A percentile compares a stretch with the other conserved stretches of the same genome.
Evolutionary conservation across 1,140 invertebrate species (phyloP).

Genomic region (Gerris buenoi): DNA sequence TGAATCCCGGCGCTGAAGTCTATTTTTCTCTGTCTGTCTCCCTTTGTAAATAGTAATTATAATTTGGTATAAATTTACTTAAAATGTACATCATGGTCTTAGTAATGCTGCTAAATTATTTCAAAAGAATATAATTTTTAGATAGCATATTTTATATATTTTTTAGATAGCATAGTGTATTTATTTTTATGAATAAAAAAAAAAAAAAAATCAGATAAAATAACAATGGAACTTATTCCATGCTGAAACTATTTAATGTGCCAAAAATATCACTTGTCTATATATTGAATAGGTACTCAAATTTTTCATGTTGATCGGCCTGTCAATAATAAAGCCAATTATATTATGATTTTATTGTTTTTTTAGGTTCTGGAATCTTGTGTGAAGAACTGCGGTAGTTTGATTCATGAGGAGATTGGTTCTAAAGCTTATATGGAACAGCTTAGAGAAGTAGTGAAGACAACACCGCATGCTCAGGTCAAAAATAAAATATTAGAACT

Average conservation of each 20-base stretch:
- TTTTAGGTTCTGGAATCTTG: conserved; percentile 77
- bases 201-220: background rate
- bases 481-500: conserved; percentile 81
- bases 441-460: conserved; percentile 68
- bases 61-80: too few species aligned
- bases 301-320: background rate
- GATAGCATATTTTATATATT: too few species aligned
- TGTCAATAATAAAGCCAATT: background rate
- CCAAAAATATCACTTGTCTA: background rate
- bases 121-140: too few species aligned
- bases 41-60: too few species aligned
- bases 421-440: conserved; percentile 90
- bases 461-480: conserved; percentile 67
- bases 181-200: too few species aligned
- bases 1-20: too few species aligned
- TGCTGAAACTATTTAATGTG: background rate
- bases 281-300: background rate
- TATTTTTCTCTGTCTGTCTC: too few species aligned
- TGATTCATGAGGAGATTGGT: conserved; percentile 85
- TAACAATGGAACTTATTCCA: background rate
- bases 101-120: too few species aligned
- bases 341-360: conserved; percentile 6
- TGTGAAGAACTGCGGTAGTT: conserved; percentile 92
- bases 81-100: too few species aligned
- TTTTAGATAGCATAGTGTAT: too few species aligned